A percentile compares a stretch with the other conserved stretches of the same genome.
These are phyloP conservation scores for Nothocercus julius DNA, from an alignment of 2,113 vertebrate species.

Conservation along the genomic window DNA sequence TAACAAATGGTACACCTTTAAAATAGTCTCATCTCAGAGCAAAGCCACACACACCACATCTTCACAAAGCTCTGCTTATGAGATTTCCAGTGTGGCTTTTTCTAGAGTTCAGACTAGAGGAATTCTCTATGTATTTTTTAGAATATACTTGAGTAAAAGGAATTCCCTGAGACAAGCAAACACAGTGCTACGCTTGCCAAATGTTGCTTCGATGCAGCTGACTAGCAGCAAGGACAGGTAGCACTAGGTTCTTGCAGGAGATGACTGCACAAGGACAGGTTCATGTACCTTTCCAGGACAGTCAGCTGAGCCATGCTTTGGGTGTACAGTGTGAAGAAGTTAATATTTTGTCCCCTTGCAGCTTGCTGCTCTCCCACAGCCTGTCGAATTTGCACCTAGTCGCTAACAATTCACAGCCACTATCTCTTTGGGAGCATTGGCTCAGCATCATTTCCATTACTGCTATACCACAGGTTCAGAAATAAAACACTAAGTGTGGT, in stretches of 20 bases:
- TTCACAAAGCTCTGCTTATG: not conserved
- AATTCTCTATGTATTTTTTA: not conserved
- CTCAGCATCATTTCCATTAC: not conserved
- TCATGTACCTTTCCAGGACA: not conserved
- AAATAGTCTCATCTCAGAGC: not conserved
- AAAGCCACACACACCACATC: not conserved
- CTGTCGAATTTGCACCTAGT: too few relatives aligned
- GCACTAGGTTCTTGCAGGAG: not conserved
- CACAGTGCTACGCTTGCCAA: too few relatives aligned
- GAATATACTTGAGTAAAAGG: accelerated
- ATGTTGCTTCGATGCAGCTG: not conserved
- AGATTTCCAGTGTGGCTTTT: not conserved
- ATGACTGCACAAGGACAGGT: not conserved
- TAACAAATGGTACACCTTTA: not conserved
- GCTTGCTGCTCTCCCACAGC: not conserved
- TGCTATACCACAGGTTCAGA: not conserved
- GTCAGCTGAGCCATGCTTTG: not conserved
- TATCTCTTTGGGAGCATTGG: accelerated
- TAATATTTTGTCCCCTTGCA: not conserved
- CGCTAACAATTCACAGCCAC: not conserved
- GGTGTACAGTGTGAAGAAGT: not conserved
- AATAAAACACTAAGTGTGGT: not conserved
- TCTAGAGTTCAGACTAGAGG: not conserved
- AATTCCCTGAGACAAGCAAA: not conserved
- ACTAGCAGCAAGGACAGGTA: not conserved